These are phyloP conservation scores for Falco concolor DNA, from an alignment of 2,797 vertebrate genomes.

Conservation along the genomic window DNA sequence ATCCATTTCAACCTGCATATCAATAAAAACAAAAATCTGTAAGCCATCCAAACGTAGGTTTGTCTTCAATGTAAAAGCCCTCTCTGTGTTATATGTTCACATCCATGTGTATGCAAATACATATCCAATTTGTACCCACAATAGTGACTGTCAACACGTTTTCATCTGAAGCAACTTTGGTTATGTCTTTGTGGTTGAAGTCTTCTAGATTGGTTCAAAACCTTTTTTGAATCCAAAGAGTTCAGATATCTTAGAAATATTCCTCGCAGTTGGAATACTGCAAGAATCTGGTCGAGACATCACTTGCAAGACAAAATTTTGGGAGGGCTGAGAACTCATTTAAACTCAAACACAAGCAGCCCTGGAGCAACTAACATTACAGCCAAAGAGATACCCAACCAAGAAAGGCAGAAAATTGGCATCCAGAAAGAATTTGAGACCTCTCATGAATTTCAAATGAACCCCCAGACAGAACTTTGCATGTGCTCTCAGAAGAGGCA, in stretches of 20 bases:
- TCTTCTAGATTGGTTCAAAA: background rate
- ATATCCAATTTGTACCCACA: background rate
- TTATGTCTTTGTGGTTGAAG: background rate
- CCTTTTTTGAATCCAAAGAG: background rate
- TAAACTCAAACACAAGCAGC: background rate
- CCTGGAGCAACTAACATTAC: background rate
- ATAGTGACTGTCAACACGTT: background rate
- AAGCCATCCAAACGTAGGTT: background rate
- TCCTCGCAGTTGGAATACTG: background rate
- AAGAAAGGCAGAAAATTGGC: background rate
- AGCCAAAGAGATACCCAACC: background rate
- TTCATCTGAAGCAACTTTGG: background rate
- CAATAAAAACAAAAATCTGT: background rate
- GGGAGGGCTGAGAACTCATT: background rate
- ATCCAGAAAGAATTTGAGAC: background rate
- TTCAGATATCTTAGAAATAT: background rate
- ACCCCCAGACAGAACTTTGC: background rate
- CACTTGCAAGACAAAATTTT: background rate
- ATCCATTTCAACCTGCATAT: constrained; percentile 81
- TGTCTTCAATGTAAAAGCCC: background rate
- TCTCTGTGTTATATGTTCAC: background rate
- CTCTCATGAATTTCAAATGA: background rate
- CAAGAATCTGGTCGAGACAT: background rate
- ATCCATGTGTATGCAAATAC: background rate
- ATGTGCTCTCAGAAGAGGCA: background rate